Percentiles rank a stretch among this genome's conserved stretches.
These are phyloP conservation scores for Hafferia zeledoni DNA, from an alignment of 2,797 vertebrate species.

Conservation along the genomic window DNA sequence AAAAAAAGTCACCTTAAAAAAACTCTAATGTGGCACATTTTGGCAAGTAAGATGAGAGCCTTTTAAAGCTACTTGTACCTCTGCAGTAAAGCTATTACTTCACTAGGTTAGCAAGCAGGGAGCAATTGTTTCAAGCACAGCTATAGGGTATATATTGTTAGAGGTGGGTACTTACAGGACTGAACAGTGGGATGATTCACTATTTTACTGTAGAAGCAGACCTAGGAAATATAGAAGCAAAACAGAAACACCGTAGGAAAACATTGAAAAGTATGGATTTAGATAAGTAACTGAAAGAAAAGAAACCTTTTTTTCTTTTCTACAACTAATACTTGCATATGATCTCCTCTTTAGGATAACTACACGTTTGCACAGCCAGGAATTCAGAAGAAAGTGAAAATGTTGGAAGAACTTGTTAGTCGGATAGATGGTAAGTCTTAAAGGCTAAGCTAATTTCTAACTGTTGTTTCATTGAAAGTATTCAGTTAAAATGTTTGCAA, in stretches of 20 bases:
- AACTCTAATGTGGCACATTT: neutral
- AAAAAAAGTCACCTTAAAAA: neutral
- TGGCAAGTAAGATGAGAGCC: neutral
- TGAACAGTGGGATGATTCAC: neutral
- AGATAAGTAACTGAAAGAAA: neutral
- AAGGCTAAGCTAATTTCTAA: neutral
- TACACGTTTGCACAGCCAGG: constrained; percentile 97
- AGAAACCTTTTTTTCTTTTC: neutral
- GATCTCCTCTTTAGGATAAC: constrained; percentile 81
- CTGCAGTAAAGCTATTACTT: neutral
- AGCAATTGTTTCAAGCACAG: neutral
- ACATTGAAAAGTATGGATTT: neutral
- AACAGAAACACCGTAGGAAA: neutral
- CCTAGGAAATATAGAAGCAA: neutral
- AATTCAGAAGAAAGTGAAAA: constrained; percentile 95
- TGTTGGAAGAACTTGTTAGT: constrained; percentile 93
- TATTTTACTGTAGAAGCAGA: neutral
- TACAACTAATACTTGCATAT: neutral
- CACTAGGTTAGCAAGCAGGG: neutral
- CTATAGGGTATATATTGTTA: neutral
- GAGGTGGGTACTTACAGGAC: neutral
- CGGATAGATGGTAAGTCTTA: constrained; percentile 91
- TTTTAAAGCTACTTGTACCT: neutral
- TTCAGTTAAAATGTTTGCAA: neutral
- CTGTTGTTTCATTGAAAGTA: neutral